These are phyloP conservation scores for Aldrovandia affinis DNA, from an alignment of 2,797 vertebrate genomes.

Conservation along the genomic window DNA sequence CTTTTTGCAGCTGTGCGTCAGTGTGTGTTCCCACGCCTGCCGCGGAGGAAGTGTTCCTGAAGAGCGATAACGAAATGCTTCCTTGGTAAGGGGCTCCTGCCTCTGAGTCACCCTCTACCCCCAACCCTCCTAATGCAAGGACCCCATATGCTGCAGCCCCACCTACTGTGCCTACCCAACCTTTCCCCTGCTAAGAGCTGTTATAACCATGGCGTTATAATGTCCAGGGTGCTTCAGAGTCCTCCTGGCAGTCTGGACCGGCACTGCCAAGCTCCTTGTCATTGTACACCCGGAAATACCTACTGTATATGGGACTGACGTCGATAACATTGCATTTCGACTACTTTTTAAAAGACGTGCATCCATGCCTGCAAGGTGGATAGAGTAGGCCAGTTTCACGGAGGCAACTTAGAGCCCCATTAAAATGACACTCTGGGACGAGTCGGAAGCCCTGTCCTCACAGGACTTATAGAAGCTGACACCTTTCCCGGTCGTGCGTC, in stretches of 20 bases:
- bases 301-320: background rate
- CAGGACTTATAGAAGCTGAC: conserved; percentile 62
- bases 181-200: background rate
- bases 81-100: background rate
- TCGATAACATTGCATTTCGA: background rate
- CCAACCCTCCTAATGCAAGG: background rate
- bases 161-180: background rate
- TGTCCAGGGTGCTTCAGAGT: background rate
- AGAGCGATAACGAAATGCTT: conserved; percentile 3
- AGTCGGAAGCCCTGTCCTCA: conserved; percentile 61
- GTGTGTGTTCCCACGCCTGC: conserved; percentile 2
- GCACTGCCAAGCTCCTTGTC: background rate
- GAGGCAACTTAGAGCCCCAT: conserved; percentile 61
- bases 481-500: conserved; percentile 61
- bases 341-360: conserved; percentile 16
- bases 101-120: background rate
- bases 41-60: conserved; percentile 6
- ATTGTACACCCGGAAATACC: background rate
- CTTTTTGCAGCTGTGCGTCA: background rate
- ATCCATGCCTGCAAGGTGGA: conserved; percentile 51
- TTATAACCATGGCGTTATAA: too few species aligned
- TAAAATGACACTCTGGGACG: conserved; percentile 66
- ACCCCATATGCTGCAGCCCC: background rate
- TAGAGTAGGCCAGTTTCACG: conserved; percentile 60
- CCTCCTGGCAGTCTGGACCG: too few species aligned